Evolutionary conservation across 1,140 invertebrate species (phyloP).

Genomic region (Samia ricini): DNA sequence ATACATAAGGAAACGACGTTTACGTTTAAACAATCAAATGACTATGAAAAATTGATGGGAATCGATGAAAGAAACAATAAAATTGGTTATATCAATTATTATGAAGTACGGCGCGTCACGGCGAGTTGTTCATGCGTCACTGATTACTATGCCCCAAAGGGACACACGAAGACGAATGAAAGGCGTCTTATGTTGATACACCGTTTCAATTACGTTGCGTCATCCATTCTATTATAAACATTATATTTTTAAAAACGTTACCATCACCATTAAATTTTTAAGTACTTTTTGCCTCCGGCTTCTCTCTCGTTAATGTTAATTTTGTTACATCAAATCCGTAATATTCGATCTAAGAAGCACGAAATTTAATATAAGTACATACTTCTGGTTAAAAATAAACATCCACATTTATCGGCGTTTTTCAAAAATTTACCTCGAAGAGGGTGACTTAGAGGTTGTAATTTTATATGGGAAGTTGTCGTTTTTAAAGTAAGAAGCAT

Average conservation of each 20-base stretch:
- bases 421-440: no score
- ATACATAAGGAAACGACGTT: background rate
- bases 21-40: background rate
- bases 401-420: no score
- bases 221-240: background rate
- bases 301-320: no score
- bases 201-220: background rate
- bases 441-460: no score
- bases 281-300: no score
- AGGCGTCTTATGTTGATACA: background rate
- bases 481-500: no score
- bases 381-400: no score
- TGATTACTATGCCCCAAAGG: background rate
- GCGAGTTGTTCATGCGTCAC: background rate
- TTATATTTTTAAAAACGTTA: background rate
- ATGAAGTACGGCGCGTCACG: background rate
- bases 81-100: background rate
- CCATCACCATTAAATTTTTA: no score
- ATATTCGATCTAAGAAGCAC: no score
- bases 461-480: no score
- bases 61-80: background rate
- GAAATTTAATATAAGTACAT: no score
- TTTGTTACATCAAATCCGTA: no score
- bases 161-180: background rate
- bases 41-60: background rate